Percentiles rank a stretch among this genome's conserved stretches.
Evolutionary conservation across 92 coral and sea anemone genomes (phyloP).

Genomic region (Micromussa lordhowensis): DNA sequence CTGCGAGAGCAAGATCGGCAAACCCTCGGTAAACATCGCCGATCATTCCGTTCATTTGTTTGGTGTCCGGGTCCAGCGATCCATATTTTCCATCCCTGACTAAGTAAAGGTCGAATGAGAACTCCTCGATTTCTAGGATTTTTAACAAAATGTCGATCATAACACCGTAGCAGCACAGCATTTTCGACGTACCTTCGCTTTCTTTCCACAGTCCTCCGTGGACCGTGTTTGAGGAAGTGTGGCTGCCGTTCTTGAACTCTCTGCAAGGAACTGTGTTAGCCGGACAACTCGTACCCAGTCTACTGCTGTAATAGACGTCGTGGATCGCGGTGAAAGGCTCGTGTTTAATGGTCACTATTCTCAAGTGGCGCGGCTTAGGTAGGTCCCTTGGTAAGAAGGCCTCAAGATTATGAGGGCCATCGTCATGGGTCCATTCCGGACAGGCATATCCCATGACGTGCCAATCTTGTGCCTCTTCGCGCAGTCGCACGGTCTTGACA

Average conservation of each 20-base stretch:
- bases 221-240: not conserved
- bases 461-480: conserved; percentile 60
- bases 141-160: conserved; percentile 77
- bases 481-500: conserved; percentile 33
- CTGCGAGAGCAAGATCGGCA: conserved; percentile 91
- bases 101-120: conserved; percentile 77
- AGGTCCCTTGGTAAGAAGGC: conserved; percentile 69
- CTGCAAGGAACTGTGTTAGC: conserved; percentile 70
- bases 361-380: conserved; percentile 80
- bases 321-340: conserved; percentile 77
- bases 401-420: conserved; percentile 60
- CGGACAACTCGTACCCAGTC: conserved; percentile 73
- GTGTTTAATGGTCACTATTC: conserved; percentile 78
- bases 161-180: conserved; percentile 78
- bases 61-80: conserved; percentile 67
- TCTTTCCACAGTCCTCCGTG: not conserved
- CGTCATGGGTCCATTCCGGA: conserved; percentile 13
- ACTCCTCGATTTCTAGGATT: conserved; percentile 65
- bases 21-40: conserved; percentile 87
- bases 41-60: conserved; percentile 89
- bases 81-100: conserved; percentile 93
- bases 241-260: conserved; percentile 17
- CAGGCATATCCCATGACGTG: conserved; percentile 55
- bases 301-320: conserved; percentile 67
- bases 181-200: conserved; percentile 9